phyloP scores from a whole-genome alignment of 2,888 invertebrate species.

The Drosophila sordidula region DNA sequence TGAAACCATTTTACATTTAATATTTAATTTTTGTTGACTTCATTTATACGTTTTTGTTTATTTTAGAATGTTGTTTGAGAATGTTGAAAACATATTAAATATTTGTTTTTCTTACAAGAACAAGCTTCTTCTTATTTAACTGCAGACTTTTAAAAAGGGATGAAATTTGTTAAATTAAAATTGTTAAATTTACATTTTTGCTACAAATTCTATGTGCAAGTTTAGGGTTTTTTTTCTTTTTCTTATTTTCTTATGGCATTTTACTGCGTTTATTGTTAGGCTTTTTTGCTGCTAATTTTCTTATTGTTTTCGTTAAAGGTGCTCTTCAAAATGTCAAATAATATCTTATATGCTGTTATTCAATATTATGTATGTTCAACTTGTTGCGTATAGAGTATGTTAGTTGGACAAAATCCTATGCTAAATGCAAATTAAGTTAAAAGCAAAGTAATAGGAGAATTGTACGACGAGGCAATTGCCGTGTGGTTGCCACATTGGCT shows the following conservation, averaged over 20 bases:
- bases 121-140: conserved; percentile 17
- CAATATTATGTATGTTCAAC: conserved; percentile 19
- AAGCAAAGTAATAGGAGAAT: conserved; percentile 5
- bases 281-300: conserved; percentile 61
- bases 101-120: conserved; percentile 17
- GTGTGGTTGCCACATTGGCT: background rate
- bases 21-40: conserved; percentile 56
- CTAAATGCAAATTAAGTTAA: conserved; percentile 24
- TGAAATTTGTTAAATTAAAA: conserved; percentile 30
- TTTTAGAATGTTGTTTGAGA: conserved; percentile 31
- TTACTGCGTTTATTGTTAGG: conserved; percentile 42
- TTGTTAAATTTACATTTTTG: conserved; percentile 35
- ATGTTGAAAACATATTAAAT: conserved; percentile 18
- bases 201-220: conserved; percentile 53
- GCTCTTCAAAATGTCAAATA: conserved; percentile 72
- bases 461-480: background rate
- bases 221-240: conserved; percentile 24
- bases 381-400: conserved; percentile 10
- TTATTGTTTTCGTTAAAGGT: conserved; percentile 78
- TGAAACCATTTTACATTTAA: conserved; percentile 76
- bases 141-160: conserved; percentile 16
- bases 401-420: conserved; percentile 15
- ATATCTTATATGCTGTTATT: conserved; percentile 41
- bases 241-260: conserved; percentile 55
- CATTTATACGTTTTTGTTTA: conserved; percentile 23